Evolutionary conservation across 2,113 vertebrate genomes (phyloP), one percentile per base, ranked within the genome.

Genomic region (Apus apus): DNA sequence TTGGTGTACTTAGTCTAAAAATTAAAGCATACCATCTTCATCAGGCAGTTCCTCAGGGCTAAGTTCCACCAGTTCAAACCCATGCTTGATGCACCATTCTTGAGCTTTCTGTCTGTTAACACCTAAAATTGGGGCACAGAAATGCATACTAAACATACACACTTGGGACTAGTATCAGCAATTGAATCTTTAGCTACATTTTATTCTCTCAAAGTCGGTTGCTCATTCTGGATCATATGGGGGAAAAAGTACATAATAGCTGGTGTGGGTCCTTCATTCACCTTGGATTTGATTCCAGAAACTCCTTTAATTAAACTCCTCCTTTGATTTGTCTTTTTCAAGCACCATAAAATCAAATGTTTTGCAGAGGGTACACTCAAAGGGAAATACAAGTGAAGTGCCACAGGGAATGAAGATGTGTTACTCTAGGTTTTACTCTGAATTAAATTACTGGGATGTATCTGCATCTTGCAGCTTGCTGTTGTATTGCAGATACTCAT

Each of bases 41-140:
- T 99, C 99, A 23, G 99, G 99, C 66, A 99, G 65, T 29, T 99
- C 99, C 96, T 98, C 98, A 2, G 99, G 99, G 92, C 88, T 99
- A 13, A 99, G 98, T 85, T 99, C 99, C 22, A 99, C 99, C 96
- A 99, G 97, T 90, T 99, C 99, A 95, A 99, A 99, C 19, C 99
- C 98, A 26, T 99, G 99, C 82, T 98, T 97, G 97, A 99, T 98
- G 96, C 99, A 99, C 99, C 99, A 99, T 80, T 99, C 99, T 83
- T 99, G 99, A 56, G 99, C 99, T 71, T 98, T 98, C 68, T 99
- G 99, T 68, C 99, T 98, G 92, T 62, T 98, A 51, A 99, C 95
- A 48, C 99, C 99, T 99, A 51, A 67, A 95, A 56, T 23, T 30
- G 81, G 60, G 22, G 93, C 85, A 82, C 7, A 91, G 79, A 96